phyloP scores from a whole-genome alignment of 2,888 invertebrate genomes.

The Coleophora deauratella region DNA sequence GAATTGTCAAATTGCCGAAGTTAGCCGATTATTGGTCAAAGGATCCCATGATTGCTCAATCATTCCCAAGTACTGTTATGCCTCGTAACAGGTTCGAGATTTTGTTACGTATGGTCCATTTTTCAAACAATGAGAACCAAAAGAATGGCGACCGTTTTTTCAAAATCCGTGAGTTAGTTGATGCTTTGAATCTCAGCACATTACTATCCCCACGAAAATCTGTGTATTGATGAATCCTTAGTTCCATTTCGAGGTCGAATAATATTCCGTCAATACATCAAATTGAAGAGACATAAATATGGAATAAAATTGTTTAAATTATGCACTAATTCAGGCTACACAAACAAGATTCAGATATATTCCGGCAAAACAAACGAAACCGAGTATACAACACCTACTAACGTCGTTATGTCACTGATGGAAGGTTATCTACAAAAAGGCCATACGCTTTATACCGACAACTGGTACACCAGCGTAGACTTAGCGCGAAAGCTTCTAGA shows the following conservation, averaged over 20 bases:
- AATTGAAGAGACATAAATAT: conserved; percentile 19
- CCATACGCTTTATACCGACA: conserved; percentile 27
- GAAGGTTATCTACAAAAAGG: conserved; percentile 24
- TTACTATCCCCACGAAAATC: conserved; percentile 9
- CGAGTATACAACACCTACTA: conserved; percentile 23
- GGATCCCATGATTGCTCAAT: conserved; percentile 18
- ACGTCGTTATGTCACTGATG: conserved; percentile 24
- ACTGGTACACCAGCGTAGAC: conserved; percentile 30
- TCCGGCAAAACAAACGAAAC: conserved; percentile 26
- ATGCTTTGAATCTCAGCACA: not conserved
- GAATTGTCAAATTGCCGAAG: conserved; percentile 24
- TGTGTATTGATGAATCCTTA: conserved; percentile 17
- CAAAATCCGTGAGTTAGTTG: not conserved
- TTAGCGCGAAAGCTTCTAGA: conserved; percentile 26
- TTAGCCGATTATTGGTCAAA: conserved; percentile 26
- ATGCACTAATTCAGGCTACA: conserved; percentile 27
- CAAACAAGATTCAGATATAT: conserved; percentile 23
- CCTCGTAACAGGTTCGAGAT: conserved; percentile 1
- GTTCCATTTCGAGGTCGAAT: conserved; percentile 18
- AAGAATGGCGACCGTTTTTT: not conserved
- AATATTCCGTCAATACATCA: conserved; percentile 18
- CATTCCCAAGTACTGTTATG: conserved; percentile 22
- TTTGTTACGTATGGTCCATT: not conserved
- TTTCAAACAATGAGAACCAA: not conserved
- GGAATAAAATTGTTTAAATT: conserved; percentile 30